phyloP scores from a whole-genome alignment of 2,888 invertebrate species.

The Meganola albula region DNA sequence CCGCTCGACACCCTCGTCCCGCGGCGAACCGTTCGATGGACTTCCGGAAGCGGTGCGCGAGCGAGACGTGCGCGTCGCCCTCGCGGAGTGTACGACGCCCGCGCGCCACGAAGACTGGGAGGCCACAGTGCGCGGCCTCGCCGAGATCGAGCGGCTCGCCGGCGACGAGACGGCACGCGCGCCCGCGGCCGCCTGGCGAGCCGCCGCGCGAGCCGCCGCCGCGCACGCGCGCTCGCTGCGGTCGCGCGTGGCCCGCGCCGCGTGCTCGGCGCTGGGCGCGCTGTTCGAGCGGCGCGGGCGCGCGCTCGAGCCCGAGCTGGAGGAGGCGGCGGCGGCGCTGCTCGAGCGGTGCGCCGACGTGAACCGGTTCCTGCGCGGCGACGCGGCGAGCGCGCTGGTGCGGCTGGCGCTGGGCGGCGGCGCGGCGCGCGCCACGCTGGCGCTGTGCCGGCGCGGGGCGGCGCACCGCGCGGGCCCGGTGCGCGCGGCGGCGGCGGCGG shows the following conservation, averaged over 20 bases:
- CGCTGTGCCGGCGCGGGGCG: conserved; percentile 83
- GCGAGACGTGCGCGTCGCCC: conserved; percentile 59
- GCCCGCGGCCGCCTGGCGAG: conserved; percentile 81
- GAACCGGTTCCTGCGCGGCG: conserved; percentile 93
- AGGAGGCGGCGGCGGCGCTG: conserved; percentile 88
- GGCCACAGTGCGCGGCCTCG: conserved; percentile 84
- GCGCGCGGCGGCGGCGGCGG: conserved; percentile 88
- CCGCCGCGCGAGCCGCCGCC: conserved; percentile 83
- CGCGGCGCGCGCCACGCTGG: conserved; percentile 80
- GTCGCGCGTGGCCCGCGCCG: conserved; percentile 93
- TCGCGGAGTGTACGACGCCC: conserved; percentile 58
- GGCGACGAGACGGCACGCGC: conserved; percentile 82
- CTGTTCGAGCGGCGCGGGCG: conserved; percentile 83
- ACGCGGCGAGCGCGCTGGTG: conserved; percentile 89
- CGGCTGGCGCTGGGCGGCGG: conserved; percentile 88
- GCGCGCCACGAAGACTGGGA: conserved; percentile 90
- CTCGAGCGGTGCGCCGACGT: conserved; percentile 95
- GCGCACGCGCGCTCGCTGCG: conserved; percentile 91
- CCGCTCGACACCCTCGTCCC: conserved; percentile 41
- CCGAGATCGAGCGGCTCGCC: conserved; percentile 82
- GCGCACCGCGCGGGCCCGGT: conserved; percentile 92
- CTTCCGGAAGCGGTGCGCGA: conserved; percentile 29
- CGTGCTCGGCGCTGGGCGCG: conserved; percentile 89
- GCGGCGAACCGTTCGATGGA: conserved; percentile 33
- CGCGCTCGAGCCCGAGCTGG: conserved; percentile 84